A percentile compares a stretch with the other conserved stretches of the same genome.
Conservation (phyloP, 2,888 invertebrate genomes). For the Campopleginae sp. region DNA sequence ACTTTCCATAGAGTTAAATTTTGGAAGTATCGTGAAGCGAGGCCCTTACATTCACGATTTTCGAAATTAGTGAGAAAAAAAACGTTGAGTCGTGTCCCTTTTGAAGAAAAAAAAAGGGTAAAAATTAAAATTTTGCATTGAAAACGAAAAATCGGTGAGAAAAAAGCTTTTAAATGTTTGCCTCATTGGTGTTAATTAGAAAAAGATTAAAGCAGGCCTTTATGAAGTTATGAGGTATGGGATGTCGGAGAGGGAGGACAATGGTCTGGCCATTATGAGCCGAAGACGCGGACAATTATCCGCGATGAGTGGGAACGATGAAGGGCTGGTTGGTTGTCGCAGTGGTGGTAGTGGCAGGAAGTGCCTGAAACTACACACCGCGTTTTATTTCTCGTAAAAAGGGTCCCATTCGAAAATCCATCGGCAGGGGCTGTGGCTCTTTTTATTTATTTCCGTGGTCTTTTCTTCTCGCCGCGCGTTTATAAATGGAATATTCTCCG, state of each 20-base stretch:
- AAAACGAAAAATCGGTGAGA: neutral
- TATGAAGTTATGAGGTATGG: neutral
- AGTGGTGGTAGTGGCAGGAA: conserved; percentile 72
- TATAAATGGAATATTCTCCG: conserved; percentile 20
- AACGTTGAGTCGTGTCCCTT: too few species aligned
- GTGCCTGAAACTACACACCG: conserved; percentile 77
- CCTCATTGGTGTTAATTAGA: neutral
- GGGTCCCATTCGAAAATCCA: conserved; percentile 58
- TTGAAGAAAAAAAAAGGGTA: too few species aligned
- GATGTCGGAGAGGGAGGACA: neutral
- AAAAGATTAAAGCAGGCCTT: neutral
- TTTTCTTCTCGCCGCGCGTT: conserved; percentile 54
- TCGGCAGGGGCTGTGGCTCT: conserved; percentile 22
- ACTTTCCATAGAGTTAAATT: neutral
- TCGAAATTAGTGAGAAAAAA: neutral
- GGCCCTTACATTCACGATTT: neutral
- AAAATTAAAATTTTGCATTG: neutral
- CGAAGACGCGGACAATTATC: conserved; percentile 41
- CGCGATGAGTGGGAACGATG: conserved; percentile 40
- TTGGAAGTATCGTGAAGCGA: neutral
- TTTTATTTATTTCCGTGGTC: conserved; percentile 19
- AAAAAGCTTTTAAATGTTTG: neutral
- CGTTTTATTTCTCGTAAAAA: conserved; percentile 65
- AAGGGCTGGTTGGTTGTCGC: conserved; percentile 39
- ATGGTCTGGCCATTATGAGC: conserved; percentile 31